phyloP scores from a whole-genome alignment of 2,113 vertebrate species.

The Hystrix cristata region DNA sequence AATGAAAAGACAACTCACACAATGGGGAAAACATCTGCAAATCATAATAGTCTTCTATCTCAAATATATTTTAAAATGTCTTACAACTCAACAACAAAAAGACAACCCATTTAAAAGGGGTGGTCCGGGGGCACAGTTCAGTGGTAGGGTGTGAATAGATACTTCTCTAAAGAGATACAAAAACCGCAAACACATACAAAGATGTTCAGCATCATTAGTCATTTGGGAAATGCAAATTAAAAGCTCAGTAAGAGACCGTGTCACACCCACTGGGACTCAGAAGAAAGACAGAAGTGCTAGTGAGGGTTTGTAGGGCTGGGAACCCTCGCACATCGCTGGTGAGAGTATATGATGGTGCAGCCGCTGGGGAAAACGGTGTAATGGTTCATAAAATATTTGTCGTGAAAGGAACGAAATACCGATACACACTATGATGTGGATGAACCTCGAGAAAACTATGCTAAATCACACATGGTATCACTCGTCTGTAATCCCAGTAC shows the following conservation, averaged over 20 bases:
- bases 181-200: background rate
- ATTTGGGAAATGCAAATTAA: background rate
- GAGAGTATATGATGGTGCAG: background rate
- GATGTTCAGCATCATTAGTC: background rate
- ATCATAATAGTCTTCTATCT: background rate
- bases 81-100: background rate
- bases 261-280: accelerated
- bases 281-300: too few relatives aligned
- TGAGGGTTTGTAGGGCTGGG: background rate
- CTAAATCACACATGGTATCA: background rate
- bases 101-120: background rate
- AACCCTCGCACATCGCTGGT: background rate
- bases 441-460: background rate
- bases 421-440: background rate
- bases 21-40: background rate
- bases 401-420: background rate
- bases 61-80: background rate
- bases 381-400: background rate
- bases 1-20: background rate
- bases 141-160: background rate
- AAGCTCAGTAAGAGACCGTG: accelerated
- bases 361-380: accelerated
- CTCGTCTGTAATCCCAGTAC: background rate
- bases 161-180: background rate
- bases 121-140: background rate